Base-by-base conservation (phyloP, 2,888 invertebrate genomes). In the Caenorhabditis sp. region DNA sequence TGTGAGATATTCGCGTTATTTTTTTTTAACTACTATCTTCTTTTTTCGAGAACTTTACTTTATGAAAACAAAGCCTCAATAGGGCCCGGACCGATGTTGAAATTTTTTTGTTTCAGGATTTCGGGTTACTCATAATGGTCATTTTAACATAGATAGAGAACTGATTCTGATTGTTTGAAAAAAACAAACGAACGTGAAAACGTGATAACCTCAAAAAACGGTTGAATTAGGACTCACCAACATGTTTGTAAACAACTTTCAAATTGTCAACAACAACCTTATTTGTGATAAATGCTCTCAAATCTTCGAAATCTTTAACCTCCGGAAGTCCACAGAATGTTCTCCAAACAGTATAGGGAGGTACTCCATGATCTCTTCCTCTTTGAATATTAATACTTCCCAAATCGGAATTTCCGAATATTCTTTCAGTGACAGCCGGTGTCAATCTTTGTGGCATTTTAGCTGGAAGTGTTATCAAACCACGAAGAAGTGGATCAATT, bases 361-460 rank as follows among this genome's bases (percentile, higher is more conserved):
- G 90, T 64, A 97, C 91, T 1, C 93, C 97, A 88, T 97, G 97
- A 88, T 97, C 97, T 66, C 97, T 66, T 1, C 93, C 93, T 82
- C 97, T 90, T 88, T 97, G 97, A 74, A 97, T 93, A 86, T 99
- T 97, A 88, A 97, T 93, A 0, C 97, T 94, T 1, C 96, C 97
- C 76, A 99, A 90, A 89, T 99, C 97, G 58, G 83, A 86, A 31
- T 71, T 70, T 31, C 51, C 43, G 43, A 43, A 43, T 43, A 43
- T 43, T 43, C 43, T 43, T 43, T 43, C 43, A 43, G 43, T 43
- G 10, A 43, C 43, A 43, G 43, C 43, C 43, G 92, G 91, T 84
- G 97, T 97, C 14, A 99, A 89, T 88, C 96, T 61, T 69, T 88
- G 87, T 50, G 88, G 88, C 81, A 89, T 88, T 79, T 99, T 99